Evolutionary conservation across 2,797 vertebrate species (phyloP), one percentile per base, ranked within the genome.

Genomic region (Todus mexicanus): DNA sequence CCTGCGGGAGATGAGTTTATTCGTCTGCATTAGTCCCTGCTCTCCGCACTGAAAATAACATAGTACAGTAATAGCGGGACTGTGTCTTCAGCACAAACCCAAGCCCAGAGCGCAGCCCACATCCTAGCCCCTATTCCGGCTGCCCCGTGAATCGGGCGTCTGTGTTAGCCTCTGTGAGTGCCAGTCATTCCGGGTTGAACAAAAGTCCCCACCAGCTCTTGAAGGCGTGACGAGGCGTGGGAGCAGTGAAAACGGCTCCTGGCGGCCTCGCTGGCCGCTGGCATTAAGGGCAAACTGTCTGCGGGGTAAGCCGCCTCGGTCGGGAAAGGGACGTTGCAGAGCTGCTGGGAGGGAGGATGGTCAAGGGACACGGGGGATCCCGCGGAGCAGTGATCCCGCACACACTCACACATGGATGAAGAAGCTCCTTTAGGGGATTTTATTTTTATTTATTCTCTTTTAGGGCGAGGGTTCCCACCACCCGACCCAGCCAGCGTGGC

Each of bases 121-220:
- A 85, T 87, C 90, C 94, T 93, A 78, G 72, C 92, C 75, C 42
- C 43, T 23, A 29, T 71, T 80, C 60, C 88, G 16, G 38, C 84
- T 53, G 77, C 77, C 51, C 61, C 27, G 78, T 96, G 93, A 96
- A 96, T 93, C 38, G 59, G 48, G 53, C 33, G 33, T 77, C 93
- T 96, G 95, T 90, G 19, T 42, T 23, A 69, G 23, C 35, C 71
- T 68, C 3, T 87, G 81, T 90, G 78, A 93, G 61, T 37, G n/a
- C 53, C 68, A 13, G 37, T 80, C 79, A 93, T 93, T 74, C 29
- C 31, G 31, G 18, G 19, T 40, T 17, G 78, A 85, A 94, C 78
- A 74, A 82, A 87, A 85, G 71, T 40, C 90, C 48, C 84, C 90
- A 93, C 38, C 74, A 54, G 42, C 50, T 84, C 50, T 57, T 26